phyloP scores from a whole-genome alignment of 2,113 vertebrate species.

The Limnothrissa miodon region DNA sequence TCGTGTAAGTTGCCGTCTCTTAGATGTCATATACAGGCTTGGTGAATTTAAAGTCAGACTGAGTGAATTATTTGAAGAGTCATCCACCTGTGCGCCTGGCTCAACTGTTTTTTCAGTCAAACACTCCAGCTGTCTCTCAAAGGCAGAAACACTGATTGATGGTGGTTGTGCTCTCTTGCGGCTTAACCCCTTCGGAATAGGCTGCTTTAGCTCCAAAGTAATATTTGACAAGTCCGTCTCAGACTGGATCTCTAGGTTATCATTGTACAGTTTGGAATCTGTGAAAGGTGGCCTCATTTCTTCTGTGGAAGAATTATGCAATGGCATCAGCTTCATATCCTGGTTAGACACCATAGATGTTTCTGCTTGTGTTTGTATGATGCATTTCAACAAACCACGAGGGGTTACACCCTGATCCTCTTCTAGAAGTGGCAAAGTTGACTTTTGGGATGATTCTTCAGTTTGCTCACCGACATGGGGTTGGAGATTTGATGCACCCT shows the following conservation, averaged over 20 bases:
- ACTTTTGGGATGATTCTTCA: neutral
- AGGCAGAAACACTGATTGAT: conserved; percentile 59
- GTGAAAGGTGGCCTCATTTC: neutral
- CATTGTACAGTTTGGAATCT: neutral
- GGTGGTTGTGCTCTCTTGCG: conserved; percentile 57
- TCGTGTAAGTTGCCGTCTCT: conserved; percentile 57
- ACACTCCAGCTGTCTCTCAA: conserved; percentile 60
- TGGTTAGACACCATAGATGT: neutral
- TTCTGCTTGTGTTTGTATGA: neutral
- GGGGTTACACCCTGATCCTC: neutral
- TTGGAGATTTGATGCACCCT: neutral
- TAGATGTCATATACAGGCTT: conserved; percentile 43
- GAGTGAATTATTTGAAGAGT: conserved; percentile 34
- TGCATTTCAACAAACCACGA: neutral
- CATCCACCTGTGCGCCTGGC: neutral
- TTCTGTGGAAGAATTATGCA: neutral
- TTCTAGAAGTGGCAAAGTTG: neutral
- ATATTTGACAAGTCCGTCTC: conserved; percentile 26
- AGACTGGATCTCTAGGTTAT: neutral
- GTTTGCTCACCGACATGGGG: neutral
- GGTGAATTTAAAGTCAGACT: conserved; percentile 64
- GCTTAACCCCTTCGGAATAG: conserved; percentile 52
- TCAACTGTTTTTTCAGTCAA: neutral
- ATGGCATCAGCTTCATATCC: neutral
- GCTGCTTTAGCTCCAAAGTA: neutral